phyloP scores from a whole-genome alignment of 2,797 vertebrate species.

The Pipistrellus kuhlii region DNA sequence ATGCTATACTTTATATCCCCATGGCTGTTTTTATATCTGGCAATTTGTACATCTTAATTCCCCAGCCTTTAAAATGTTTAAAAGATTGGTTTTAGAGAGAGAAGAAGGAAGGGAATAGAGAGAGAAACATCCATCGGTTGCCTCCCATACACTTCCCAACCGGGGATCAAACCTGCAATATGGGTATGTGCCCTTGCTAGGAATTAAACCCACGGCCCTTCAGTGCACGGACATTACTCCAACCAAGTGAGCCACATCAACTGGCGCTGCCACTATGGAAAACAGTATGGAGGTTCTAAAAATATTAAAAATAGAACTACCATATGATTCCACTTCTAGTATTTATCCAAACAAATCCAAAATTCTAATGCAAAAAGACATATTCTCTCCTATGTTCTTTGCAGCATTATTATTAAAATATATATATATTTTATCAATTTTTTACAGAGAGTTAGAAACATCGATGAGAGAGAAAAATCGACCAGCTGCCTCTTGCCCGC shows the following conservation, averaged over 20 bases:
- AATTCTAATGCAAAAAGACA: neutral
- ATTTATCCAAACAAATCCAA: neutral
- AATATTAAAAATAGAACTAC: neutral
- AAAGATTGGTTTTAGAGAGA: neutral
- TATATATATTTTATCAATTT: no score
- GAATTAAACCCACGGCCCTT: neutral
- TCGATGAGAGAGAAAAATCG: no score
- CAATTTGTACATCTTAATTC: neutral
- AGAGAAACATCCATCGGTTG: neutral
- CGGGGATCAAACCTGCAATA: neutral
- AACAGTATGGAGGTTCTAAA: neutral
- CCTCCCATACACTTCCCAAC: neutral
- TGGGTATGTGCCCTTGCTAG: neutral
- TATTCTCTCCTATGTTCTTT: neutral
- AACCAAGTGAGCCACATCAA: neutral
- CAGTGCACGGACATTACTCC: neutral
- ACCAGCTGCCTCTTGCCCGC: no score
- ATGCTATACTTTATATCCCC: neutral
- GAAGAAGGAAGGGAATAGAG: neutral
- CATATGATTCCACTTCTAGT: neutral
- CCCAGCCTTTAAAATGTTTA: neutral
- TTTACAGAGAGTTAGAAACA: no score
- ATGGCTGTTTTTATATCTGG: neutral
- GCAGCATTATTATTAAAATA: neutral
- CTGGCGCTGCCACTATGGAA: neutral